These are phyloP conservation scores for Tenthredo amoena DNA, from an alignment of 2,888 invertebrate genomes.

Conservation along the genomic window DNA sequence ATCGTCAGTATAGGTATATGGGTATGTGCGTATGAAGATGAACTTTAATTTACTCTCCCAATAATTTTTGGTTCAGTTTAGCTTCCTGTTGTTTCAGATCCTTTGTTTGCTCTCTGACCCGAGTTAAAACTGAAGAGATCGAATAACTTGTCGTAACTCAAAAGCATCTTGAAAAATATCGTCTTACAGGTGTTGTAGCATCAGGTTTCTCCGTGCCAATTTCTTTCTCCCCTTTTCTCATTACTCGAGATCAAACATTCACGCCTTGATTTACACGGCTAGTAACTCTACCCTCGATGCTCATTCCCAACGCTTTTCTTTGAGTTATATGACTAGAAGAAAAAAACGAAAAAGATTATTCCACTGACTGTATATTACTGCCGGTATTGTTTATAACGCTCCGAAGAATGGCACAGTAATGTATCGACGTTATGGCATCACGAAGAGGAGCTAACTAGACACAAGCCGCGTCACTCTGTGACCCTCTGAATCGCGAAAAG, in stretches of 20 bases:
- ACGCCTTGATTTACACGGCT: constrained; percentile 8
- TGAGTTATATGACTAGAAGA: constrained; percentile 1
- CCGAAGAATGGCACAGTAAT: constrained; percentile 11
- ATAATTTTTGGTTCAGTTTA: background rate
- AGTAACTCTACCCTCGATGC: constrained; percentile 35
- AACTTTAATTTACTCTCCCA: background rate
- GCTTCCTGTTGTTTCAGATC: background rate
- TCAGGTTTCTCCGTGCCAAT: constrained; percentile 36
- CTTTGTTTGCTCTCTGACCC: background rate
- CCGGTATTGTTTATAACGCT: background rate
- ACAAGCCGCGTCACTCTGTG: background rate
- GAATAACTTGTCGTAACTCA: constrained; percentile 39
- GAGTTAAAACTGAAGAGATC: constrained; percentile 20
- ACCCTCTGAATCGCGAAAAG: constrained; percentile 32
- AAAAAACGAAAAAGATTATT: constrained; percentile 4
- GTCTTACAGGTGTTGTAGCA: constrained; percentile 42
- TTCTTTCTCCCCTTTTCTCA: constrained; percentile 42
- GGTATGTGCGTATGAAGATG: background rate
- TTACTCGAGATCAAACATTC: constrained; percentile 40
- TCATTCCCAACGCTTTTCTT: constrained; percentile 9
- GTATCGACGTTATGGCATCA: constrained; percentile 10
- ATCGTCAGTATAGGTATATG: background rate
- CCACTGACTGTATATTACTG: background rate
- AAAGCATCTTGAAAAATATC: constrained; percentile 41
- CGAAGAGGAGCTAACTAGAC: constrained; percentile 4